Conservation (phyloP, 30 jellyfish, hydroid and myxozoan species). For the Pseudorhiza aurosa region DNA sequence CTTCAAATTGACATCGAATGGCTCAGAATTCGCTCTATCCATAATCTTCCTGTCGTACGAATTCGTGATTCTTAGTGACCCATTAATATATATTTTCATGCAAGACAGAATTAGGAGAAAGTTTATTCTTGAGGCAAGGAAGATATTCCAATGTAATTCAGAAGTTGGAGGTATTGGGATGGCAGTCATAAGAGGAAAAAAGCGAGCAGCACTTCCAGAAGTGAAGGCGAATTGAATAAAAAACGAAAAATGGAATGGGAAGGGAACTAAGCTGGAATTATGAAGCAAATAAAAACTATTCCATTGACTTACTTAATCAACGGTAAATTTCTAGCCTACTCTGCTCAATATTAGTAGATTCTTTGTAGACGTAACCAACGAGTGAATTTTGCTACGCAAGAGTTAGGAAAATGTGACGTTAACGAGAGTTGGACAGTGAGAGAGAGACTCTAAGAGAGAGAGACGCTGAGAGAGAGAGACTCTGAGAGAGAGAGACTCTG, state of each 20-base stretch:
- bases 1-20: slow-evolving; percentile 35
- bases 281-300: too few species aligned
- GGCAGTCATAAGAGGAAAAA: not conserved
- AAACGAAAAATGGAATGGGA: not conserved
- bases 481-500: too few species aligned
- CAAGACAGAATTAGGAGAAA: slow-evolving; percentile 37
- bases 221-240: not conserved
- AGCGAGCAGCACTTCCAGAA: not conserved
- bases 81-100: slow-evolving; percentile 50
- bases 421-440: too few species aligned
- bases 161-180: not conserved
- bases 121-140: not conserved
- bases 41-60: slow-evolving; percentile 12
- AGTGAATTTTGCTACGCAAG: too few species aligned
- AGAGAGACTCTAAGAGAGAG: too few species aligned
- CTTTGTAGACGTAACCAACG: too few species aligned
- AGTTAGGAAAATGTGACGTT: too few species aligned
- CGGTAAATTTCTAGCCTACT: too few species aligned
- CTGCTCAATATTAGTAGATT: too few species aligned
- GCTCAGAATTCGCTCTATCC: slow-evolving; percentile 13
- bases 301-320: too few species aligned
- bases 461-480: too few species aligned
- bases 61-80: slow-evolving; percentile 28
- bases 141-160: not conserved
- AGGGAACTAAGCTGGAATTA: too few species aligned